A percentile compares a stretch with the other conserved stretches of the same genome.
phyloP scores from a whole-genome alignment of 1,140 invertebrate genomes.

The Mercenaria mercenaria region DNA sequence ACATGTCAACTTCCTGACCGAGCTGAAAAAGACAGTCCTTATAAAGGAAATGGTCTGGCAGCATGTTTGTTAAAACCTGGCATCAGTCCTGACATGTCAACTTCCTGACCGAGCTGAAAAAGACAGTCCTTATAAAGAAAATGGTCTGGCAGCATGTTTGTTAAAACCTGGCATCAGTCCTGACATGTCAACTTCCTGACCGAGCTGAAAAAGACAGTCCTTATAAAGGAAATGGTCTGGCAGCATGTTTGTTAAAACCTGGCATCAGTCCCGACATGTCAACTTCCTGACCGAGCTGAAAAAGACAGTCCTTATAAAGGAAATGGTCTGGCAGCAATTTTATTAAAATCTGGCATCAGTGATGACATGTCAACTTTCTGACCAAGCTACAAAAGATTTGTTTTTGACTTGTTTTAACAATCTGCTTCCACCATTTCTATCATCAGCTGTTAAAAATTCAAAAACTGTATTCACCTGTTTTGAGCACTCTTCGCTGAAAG shows the following conservation, averaged over 20 bases:
- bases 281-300: constrained; percentile 75
- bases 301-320: too few relatives aligned
- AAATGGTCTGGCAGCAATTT: constrained; percentile 65
- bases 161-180: constrained; percentile 68
- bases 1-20: constrained; percentile 78
- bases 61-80: too few relatives aligned
- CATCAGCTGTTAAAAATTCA: too few relatives aligned
- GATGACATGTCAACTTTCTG: constrained; percentile 74
- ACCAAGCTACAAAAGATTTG: constrained; percentile 75
- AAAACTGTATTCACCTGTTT: too few relatives aligned
- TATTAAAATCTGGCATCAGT: constrained; percentile 67
- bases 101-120: too few relatives aligned
- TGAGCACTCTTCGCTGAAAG: constrained; percentile 82
- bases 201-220: constrained; percentile 77
- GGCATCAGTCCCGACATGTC: constrained; percentile 76
- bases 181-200: constrained; percentile 77
- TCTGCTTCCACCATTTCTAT: too few relatives aligned
- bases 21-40: too few relatives aligned
- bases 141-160: constrained; percentile 62
- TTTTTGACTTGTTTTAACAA: too few relatives aligned
- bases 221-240: constrained; percentile 74
- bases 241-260: constrained; percentile 35
- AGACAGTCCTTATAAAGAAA: too few relatives aligned
- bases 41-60: too few relatives aligned
- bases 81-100: too few relatives aligned